A percentile compares a stretch with the other conserved stretches of the same genome.
Conservation (phyloP, 2,888 invertebrate genomes). For the Drosophila pullipes region DNA sequence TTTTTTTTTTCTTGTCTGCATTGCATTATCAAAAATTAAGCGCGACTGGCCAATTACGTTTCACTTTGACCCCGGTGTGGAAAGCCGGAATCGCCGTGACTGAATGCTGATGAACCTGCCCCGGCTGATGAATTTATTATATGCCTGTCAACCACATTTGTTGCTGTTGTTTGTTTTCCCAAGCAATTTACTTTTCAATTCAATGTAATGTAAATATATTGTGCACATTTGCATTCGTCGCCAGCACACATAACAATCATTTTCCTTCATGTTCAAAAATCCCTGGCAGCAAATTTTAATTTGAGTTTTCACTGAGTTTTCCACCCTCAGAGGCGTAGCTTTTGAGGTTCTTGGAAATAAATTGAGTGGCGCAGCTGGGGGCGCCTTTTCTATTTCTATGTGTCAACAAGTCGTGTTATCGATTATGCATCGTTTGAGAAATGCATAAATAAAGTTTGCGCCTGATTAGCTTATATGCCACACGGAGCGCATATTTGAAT, state of each 20-base stretch:
- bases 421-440: conserved; percentile 35
- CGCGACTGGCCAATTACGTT: conserved; percentile 79
- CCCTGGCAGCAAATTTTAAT: conserved; percentile 53
- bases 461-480: conserved; percentile 45
- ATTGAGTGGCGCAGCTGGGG: conserved; percentile 27
- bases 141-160: conserved; percentile 42
- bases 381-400: conserved; percentile 5
- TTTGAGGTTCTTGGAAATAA: conserved; percentile 19
- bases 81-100: conserved; percentile 68
- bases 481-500: conserved; percentile 22
- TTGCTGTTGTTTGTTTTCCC: conserved; percentile 46
- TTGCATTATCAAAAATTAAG: conserved; percentile 72
- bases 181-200: conserved; percentile 65
- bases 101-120: conserved; percentile 39
- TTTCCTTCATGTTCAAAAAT: conserved; percentile 24
- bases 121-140: conserved; percentile 77
- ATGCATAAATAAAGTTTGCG: conserved; percentile 39
- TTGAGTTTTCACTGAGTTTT: conserved; percentile 32
- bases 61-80: conserved; percentile 75
- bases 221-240: conserved; percentile 41
- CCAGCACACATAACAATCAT: conserved; percentile 40
- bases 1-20: conserved; percentile 22
- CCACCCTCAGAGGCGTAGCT: conserved; percentile 14
- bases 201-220: conserved; percentile 54
- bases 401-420: conserved; percentile 22